A percentile compares a stretch with the other conserved stretches of the same genome.
These are phyloP conservation scores for Ptilorrhoa leucosticta DNA, from an alignment of 2,113 vertebrate species.

Conservation along the genomic window DNA sequence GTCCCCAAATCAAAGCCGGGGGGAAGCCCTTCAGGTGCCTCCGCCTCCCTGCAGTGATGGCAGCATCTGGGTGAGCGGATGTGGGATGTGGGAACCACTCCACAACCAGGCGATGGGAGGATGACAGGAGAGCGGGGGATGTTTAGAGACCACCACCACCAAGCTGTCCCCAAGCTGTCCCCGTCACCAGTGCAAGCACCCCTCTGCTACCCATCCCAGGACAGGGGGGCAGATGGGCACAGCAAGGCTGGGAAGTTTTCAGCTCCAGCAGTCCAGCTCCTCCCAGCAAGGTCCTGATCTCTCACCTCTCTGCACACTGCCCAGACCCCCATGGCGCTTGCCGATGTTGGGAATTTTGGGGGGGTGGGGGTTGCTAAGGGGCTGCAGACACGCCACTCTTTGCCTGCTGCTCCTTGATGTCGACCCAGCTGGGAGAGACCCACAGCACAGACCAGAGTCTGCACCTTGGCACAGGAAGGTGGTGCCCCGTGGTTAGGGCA, in stretches of 20 bases:
- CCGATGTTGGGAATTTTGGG: accelerated
- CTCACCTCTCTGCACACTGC: background rate
- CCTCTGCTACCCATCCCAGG: background rate
- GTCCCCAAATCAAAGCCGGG: background rate
- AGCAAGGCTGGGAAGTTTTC: background rate
- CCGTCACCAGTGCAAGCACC: background rate
- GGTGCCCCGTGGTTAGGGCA: background rate
- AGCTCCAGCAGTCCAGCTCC: accelerated
- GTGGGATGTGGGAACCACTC: too few relatives aligned
- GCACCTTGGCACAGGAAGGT: accelerated
- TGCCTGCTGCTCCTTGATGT: background rate
- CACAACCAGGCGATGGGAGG: accelerated
- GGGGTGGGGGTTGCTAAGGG: background rate
- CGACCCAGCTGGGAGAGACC: background rate
- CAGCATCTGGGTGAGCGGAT: background rate
- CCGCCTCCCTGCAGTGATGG: background rate
- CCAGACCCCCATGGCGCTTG: accelerated
- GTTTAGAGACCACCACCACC: background rate
- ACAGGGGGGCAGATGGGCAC: accelerated
- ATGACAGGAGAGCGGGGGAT: background rate
- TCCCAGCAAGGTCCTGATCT: background rate
- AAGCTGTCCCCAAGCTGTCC: background rate
- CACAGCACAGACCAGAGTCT: accelerated
- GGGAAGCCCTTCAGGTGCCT: background rate
- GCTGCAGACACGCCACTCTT: background rate